Evolutionary conservation across 2,888 invertebrate genomes (phyloP).

Genomic region (Phlogophora meticulosa): DNA sequence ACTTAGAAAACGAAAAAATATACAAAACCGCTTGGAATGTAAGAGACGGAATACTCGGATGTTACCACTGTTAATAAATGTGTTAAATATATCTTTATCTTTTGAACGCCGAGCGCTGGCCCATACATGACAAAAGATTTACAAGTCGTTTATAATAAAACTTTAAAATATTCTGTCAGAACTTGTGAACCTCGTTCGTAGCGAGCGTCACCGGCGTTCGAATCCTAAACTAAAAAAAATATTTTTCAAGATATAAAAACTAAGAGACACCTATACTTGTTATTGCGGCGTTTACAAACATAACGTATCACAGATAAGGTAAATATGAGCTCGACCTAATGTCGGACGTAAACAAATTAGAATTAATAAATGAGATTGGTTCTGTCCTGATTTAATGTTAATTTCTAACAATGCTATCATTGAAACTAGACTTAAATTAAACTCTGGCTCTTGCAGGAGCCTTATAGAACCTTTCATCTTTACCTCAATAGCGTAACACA

Average conservation of each 20-base stretch:
- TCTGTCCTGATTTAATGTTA: constrained; percentile 54
- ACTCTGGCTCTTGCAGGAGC: not conserved
- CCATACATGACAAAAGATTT: constrained; percentile 21
- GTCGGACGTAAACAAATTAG: constrained; percentile 58
- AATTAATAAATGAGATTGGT: constrained; percentile 61
- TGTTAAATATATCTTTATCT: constrained; percentile 68
- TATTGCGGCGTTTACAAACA: constrained; percentile 86
- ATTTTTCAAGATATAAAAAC: constrained; percentile 47
- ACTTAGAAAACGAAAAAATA: constrained; percentile 78
- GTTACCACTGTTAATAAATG: constrained; percentile 81
- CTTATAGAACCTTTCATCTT: too few species aligned
- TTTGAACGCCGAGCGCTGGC: constrained; percentile 53
- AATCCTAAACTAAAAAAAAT: constrained; percentile 22
- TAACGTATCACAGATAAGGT: constrained; percentile 89
- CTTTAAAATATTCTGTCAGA: constrained; percentile 4
- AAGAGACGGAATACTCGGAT: constrained; percentile 84
- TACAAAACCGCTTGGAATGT: constrained; percentile 82
- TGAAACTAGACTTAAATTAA: constrained; percentile 22
- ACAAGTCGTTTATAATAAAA: not conserved
- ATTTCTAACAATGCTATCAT: constrained; percentile 47
- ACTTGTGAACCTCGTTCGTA: not conserved
- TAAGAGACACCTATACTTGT: constrained; percentile 77
- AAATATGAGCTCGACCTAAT: constrained; percentile 75
- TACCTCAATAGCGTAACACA: too few species aligned
- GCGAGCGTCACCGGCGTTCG: constrained; percentile 43